Conservation (phyloP, 2,113 vertebrate species). For the Eira barbara region DNA sequence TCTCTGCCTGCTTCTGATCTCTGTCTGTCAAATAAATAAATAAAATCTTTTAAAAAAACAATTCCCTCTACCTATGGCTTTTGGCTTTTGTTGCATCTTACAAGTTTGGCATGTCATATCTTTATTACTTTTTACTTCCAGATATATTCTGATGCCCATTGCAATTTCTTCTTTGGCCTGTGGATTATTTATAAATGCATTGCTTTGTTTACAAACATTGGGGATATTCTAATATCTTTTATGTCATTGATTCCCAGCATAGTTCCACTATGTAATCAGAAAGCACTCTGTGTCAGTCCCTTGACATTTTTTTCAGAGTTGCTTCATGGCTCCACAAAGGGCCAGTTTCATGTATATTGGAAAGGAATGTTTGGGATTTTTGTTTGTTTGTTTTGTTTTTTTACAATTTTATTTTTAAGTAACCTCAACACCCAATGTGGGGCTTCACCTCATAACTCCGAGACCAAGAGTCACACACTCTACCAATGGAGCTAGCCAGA, state of each 20-base stretch:
- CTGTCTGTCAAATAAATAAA: too few relatives aligned
- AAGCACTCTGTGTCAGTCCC: background rate
- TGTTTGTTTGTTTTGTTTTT: background rate
- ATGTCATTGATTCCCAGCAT: background rate
- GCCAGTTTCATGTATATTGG: background rate
- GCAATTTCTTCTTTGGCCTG: background rate
- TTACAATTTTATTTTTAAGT: background rate
- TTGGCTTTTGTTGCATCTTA: background rate
- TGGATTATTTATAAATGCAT: background rate
- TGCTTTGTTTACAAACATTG: background rate
- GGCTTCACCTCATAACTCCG: background rate
- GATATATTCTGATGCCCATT: background rate
- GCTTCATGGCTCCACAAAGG: background rate
- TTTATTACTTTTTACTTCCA: background rate
- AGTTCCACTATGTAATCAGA: background rate
- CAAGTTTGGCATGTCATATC: background rate
- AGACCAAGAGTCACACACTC: background rate
- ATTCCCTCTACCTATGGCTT: background rate
- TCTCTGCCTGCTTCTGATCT: too few relatives aligned
- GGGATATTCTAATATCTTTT: background rate
- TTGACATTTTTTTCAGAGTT: background rate
- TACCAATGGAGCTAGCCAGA: background rate
- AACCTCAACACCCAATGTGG: background rate
- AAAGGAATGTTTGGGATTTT: background rate
- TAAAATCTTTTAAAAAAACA: too few relatives aligned